Percentiles rank a stretch among this genome's conserved stretches.
Evolutionary conservation across 2,888 invertebrate species (phyloP).

Genomic region (Hirtodrosophila alboralis): DNA sequence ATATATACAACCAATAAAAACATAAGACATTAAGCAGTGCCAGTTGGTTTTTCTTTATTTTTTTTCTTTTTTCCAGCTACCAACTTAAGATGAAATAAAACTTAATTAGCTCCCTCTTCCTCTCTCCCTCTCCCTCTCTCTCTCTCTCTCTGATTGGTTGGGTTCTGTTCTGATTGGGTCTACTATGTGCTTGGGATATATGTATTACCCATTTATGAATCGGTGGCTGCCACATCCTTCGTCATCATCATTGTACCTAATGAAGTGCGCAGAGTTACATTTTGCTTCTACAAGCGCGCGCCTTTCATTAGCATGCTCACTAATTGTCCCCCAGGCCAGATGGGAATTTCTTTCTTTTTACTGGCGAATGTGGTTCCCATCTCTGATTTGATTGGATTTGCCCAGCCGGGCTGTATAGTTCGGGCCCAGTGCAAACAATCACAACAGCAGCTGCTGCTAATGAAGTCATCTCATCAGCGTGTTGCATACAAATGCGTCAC

Average conservation of each 20-base stretch:
- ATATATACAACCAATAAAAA: constrained; percentile 57
- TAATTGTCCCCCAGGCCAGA: constrained; percentile 55
- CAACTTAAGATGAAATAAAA: constrained; percentile 49
- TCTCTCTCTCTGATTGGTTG: no score
- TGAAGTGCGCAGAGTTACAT: constrained; percentile 55
- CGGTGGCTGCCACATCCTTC: constrained; percentile 36
- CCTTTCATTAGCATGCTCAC: constrained; percentile 73
- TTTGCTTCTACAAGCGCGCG: constrained; percentile 36
- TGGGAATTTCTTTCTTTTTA: constrained; percentile 54
- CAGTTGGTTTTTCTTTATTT: no score
- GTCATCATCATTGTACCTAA: constrained; percentile 54
- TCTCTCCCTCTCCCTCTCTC: background rate
- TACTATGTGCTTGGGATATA: constrained; percentile 1
- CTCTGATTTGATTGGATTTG: constrained; percentile 72
- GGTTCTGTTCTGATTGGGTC: constrained; percentile 10
- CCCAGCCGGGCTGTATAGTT: constrained; percentile 30
- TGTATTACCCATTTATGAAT: constrained; percentile 43
- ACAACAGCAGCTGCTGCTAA: constrained; percentile 61
- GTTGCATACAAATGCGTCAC: constrained; percentile 54
- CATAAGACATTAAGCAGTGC: constrained; percentile 56
- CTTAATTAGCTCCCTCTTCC: constrained; percentile 58
- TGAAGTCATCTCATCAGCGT: constrained; percentile 69
- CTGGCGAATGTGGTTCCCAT: constrained; percentile 1
- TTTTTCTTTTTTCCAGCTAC: no score
- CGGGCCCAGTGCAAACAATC: constrained; percentile 61